Evolutionary conservation across 2,113 vertebrate species (phyloP).

Genomic region (Ailurus styani): DNA sequence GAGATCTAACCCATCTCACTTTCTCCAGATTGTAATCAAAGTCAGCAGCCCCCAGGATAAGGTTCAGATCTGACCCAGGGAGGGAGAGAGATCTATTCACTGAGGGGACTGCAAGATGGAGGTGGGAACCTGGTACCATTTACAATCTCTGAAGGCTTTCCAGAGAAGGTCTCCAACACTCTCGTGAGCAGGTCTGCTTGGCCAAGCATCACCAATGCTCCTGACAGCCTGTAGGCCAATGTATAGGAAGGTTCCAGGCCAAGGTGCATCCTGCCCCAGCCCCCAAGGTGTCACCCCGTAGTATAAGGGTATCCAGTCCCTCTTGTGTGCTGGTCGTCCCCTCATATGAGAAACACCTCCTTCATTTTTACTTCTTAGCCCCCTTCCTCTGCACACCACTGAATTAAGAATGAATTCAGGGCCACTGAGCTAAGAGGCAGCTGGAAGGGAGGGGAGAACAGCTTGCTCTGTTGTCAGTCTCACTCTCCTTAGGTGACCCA

Average conservation of each 20-base stretch:
- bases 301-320: background rate
- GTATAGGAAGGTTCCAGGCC: too few relatives aligned
- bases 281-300: background rate
- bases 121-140: background rate
- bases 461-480: background rate
- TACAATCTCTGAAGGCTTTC: background rate
- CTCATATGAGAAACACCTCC: too few relatives aligned
- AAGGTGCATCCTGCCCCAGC: background rate
- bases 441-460: background rate
- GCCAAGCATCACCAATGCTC: background rate
- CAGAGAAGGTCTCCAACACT: background rate
- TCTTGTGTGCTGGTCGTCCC: too few relatives aligned
- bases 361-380: background rate
- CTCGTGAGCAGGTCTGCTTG: background rate
- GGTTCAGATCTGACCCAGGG: background rate
- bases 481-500: background rate
- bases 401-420: background rate
- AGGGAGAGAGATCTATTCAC: background rate
- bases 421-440: too few relatives aligned
- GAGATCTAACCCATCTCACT: background rate
- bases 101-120: background rate
- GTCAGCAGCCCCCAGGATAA: background rate
- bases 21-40: background rate
- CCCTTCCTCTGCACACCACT: too few relatives aligned
- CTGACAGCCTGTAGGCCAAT: background rate